These are phyloP conservation scores for Leptinotarsa rubiginosa DNA, from an alignment of 2,888 invertebrate genomes.

Conservation along the genomic window DNA sequence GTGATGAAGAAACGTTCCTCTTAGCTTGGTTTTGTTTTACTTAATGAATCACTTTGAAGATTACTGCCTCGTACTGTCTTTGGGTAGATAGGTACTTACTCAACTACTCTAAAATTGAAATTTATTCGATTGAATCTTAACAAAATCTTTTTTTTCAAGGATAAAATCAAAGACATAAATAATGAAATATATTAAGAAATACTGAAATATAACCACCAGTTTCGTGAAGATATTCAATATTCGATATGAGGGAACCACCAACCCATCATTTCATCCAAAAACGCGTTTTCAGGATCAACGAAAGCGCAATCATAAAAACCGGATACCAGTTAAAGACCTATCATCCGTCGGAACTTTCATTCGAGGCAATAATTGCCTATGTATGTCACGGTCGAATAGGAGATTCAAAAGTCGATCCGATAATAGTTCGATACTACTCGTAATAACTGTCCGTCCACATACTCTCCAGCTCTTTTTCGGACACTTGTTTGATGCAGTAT, in stretches of 20 bases:
- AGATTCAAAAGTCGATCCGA: conserved; percentile 23
- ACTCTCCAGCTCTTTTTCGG: conserved; percentile 24
- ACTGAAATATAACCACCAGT: too few relatives aligned
- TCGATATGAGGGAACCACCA: neutral
- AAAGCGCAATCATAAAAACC: conserved; percentile 31
- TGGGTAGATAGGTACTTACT: too few relatives aligned
- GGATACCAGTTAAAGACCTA: conserved; percentile 31
- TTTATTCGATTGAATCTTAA: too few relatives aligned
- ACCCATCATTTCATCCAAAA: neutral
- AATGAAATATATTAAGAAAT: too few relatives aligned
- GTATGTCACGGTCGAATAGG: conserved; percentile 24
- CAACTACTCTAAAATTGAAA: too few relatives aligned
- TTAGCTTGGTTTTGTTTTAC: too few relatives aligned
- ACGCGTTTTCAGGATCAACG: conserved; percentile 4
- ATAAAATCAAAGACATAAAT: too few relatives aligned
- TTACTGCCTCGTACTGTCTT: too few relatives aligned
- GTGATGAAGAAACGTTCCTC: too few relatives aligned
- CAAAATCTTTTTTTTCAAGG: too few relatives aligned
- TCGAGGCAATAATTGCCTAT: conserved; percentile 27
- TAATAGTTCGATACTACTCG: conserved; percentile 24
- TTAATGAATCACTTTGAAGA: too few relatives aligned
- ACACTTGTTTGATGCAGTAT: conserved; percentile 43
- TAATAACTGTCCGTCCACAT: conserved; percentile 30
- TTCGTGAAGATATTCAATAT: neutral
- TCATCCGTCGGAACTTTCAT: conserved; percentile 27